Evolutionary conservation across 2,888 invertebrate species (phyloP), one percentile per base, ranked within the genome.

Genomic region (Nemapogon koenigi): DNA sequence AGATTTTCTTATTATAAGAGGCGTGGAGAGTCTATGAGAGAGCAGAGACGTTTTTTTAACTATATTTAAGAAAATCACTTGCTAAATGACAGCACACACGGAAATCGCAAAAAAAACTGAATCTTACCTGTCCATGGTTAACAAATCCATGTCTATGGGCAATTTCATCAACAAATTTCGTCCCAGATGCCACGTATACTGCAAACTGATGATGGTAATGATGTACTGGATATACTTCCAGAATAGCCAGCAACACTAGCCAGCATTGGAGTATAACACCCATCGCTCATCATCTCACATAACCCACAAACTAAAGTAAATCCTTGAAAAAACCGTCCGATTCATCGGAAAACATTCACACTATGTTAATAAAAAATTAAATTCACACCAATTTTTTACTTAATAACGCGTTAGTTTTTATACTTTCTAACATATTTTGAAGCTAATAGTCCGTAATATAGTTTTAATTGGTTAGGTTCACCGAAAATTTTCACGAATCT

Each of bases 41-140:
- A n/a, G n/a, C n/a, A n/a, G n/a, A n/a, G n/a, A n/a, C n/a, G n/a
- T n/a, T n/a, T n/a, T n/a, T n/a, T n/a, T n/a, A n/a, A n/a, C n/a
- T n/a, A n/a, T n/a, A n/a, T n/a, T n/a, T n/a, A n/a, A n/a, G n/a
- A n/a, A n/a, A n/a, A n/a, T n/a, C n/a, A n/a, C n/a, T n/a, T n/a
- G n/a, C n/a, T n/a, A n/a, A n/a, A n/a, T n/a, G n/a, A n/a, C n/a
- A n/a, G n/a, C n/a, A n/a, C n/a, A n/a, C n/a, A n/a, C n/a, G n/a
- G n/a, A n/a, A n/a, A n/a, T 22, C 6, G 22, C 6, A 22, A 7
- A 22, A 22, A 22, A 6, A 7, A 7, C 10, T 22, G 22, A 7
- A 11, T 46, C 62, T 60, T 59, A 78, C 78, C 73, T 76, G 69
- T 46, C 78, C 78, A 53, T 78, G 78, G 51, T 76, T 78, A 50